Conservation (phyloP, 2,113 vertebrate species). For the Labrus mixtus region DNA sequence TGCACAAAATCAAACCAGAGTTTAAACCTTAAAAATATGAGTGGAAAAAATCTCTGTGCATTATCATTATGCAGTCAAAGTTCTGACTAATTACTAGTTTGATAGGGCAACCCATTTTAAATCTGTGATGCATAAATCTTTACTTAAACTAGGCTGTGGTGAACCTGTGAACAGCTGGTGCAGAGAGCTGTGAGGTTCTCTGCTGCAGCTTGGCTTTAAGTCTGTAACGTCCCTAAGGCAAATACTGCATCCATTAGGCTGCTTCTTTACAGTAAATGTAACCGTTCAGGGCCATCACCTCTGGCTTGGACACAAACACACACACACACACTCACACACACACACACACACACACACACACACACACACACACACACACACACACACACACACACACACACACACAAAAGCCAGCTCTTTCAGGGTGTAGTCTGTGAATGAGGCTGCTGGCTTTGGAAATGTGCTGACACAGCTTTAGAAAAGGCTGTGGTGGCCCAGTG, state of each 20-base stretch:
- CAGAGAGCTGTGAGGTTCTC: neutral
- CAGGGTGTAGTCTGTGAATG: conserved; percentile 69
- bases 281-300: conserved; percentile 16
- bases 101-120: too few species aligned
- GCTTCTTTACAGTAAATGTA: conserved; percentile 13
- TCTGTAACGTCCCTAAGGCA: conserved; percentile 3
- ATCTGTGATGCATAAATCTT: too few species aligned
- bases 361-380: conserved; percentile 25
- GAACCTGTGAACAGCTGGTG: neutral
- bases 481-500: conserved; percentile 59
- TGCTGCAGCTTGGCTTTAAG: conserved; percentile 16
- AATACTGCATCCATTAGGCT: neutral
- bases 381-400: conserved; percentile 19
- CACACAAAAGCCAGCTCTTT: conserved; percentile 61
- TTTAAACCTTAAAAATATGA: too few species aligned
- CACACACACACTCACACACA: conserved; percentile 10
- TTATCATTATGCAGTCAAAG: too few species aligned
- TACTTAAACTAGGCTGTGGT: neutral
- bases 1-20: too few species aligned
- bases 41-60: too few species aligned
- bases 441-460: conserved; percentile 72
- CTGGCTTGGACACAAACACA: conserved; percentile 12
- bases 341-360: too few species aligned
- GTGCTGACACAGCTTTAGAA: conserved; percentile 74
- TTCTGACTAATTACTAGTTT: too few species aligned